Evolutionary conservation across 2,888 invertebrate species (phyloP), one percentile per base, ranked within the genome.

Genomic region (Drosophila aldrichi): DNA sequence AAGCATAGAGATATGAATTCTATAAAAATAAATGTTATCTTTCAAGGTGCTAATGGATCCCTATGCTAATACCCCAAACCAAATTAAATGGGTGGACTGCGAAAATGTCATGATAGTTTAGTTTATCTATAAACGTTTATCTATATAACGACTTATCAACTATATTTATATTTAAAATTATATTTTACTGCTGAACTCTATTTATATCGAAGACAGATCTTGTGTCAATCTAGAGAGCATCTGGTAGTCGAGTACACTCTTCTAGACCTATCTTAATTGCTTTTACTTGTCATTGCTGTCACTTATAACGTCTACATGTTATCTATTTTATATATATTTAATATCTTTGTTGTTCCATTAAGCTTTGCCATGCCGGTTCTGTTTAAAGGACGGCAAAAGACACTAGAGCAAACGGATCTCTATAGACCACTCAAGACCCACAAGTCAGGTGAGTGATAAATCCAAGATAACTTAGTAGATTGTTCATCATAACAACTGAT

Each of bases 331-430:
- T 46, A 36, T 46, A 25, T 59, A 2, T n/a, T 36, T 57, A 25
- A 44, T 46, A 36, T 59, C 12, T 60, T 70, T 29, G 25, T 36
- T 48, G 38, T 59, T 12, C 10, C 25, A 2, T 57, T n/a, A 40
- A 96, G 96, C 93, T 97, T 97, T 95, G 96, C 96, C 59, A 93
- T 96, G 85, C 96, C 95, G 4, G 93, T 96, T 79, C 96, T 97
- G 92, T 95, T 95, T 81, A 95, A 95, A 90, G 97, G 97, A 0
- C 95, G 95, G 80, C 94, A 94, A 64, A 95, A 96, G 84, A 95
- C 95, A 51, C 92, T 97, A 64, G 96, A 95, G 74, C 94, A 95
- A 51, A 94, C 95, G 41, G 98, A 98, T 92, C 93, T 98, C 40
- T 96, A 96, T 88, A 95, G 95, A 79, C 95, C 97, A 0, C 94